Conservation (phyloP, 1,140 invertebrate genomes). For the Drosophila gunungcola region DNA sequence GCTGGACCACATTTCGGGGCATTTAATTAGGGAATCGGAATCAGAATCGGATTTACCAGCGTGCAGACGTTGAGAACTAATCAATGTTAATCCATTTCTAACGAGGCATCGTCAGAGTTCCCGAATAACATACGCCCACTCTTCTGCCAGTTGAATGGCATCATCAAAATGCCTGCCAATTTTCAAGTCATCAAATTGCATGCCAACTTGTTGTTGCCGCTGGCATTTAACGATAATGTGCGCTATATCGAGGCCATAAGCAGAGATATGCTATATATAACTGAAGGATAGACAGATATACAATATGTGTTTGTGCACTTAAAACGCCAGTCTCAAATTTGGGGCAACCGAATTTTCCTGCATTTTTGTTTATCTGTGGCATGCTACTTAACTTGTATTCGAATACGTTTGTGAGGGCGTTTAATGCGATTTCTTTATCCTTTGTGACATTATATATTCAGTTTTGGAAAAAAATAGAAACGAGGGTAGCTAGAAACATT, state of each 20-base stretch:
- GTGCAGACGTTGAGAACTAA: slow-evolving; percentile 44
- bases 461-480: slow-evolving; percentile 43
- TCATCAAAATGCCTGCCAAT: slow-evolving; percentile 66
- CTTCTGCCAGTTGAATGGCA: slow-evolving; percentile 48
- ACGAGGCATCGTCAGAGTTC: slow-evolving; percentile 65
- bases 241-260: slow-evolving; percentile 73
- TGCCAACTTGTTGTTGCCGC: slow-evolving; percentile 50
- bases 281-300: slow-evolving; percentile 19
- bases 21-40: slow-evolving; percentile 49
- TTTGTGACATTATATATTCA: slow-evolving; percentile 46
- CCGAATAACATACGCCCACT: slow-evolving; percentile 35
- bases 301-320: slow-evolving; percentile 42
- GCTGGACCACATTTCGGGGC: slow-evolving; percentile 20
- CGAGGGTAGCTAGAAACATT: slow-evolving; percentile 21
- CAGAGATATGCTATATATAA: slow-evolving; percentile 53
- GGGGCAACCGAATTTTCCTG: slow-evolving; percentile 14
- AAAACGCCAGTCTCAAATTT: slow-evolving; percentile 37
- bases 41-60: not conserved
- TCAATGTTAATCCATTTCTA: slow-evolving; percentile 81
- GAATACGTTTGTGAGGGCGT: slow-evolving; percentile 29
- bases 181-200: slow-evolving; percentile 77
- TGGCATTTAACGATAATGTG: slow-evolving; percentile 75
- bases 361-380: slow-evolving; percentile 31
- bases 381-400: slow-evolving; percentile 6
- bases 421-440: slow-evolving; percentile 57